Evolutionary conservation across 1,140 invertebrate genomes (phyloP).

Genomic region (Diachasmimorpha longicaudata): DNA sequence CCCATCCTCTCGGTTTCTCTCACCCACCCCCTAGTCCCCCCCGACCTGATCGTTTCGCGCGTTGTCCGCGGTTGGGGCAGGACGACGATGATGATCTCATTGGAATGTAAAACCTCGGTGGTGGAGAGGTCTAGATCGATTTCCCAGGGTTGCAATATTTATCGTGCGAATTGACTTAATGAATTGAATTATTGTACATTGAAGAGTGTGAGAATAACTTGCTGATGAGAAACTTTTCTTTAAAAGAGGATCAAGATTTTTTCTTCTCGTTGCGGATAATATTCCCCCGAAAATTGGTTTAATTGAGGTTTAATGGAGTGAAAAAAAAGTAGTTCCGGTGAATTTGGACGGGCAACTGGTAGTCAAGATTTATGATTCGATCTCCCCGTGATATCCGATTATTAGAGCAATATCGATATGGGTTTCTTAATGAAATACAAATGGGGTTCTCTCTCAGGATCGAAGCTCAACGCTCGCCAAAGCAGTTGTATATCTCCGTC

Average conservation of each 20-base stretch:
- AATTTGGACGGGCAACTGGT: background rate
- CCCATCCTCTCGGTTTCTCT: background rate
- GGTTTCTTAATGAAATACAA: slow-evolving; percentile 17
- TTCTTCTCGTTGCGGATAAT: too few relatives aligned
- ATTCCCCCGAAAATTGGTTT: background rate
- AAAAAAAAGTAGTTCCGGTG: background rate
- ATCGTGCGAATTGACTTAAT: background rate
- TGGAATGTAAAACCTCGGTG: background rate
- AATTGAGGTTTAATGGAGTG: background rate
- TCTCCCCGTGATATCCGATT: background rate
- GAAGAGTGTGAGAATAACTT: too few relatives aligned
- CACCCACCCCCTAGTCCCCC: too few relatives aligned
- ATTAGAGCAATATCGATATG: background rate
- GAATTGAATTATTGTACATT: too few relatives aligned
- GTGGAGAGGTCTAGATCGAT: background rate
- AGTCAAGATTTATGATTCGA: background rate
- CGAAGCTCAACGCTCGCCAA: background rate
- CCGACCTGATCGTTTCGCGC: background rate
- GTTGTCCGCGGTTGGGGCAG: background rate
- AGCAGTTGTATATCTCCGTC: background rate
- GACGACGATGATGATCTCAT: too few relatives aligned
- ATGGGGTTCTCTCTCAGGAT: background rate
- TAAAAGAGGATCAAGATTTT: too few relatives aligned
- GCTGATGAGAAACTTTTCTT: too few relatives aligned
- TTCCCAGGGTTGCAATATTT: background rate